These are phyloP conservation scores for Drosophila ambigua DNA, from an alignment of 1,140 invertebrate genomes.

Conservation along the genomic window DNA sequence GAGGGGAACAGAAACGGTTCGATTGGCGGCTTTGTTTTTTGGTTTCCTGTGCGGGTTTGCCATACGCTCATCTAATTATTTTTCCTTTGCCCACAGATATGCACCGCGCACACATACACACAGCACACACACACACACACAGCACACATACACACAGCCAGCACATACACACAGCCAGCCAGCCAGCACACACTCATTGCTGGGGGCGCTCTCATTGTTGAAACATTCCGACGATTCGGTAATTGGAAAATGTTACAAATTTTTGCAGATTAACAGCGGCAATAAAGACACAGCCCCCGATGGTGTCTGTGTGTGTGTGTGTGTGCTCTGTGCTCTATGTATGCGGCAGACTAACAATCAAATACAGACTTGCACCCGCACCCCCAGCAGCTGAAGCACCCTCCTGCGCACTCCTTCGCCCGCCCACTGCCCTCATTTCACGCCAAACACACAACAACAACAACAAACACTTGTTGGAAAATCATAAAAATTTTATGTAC, in stretches of 20 bases:
- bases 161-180: too few relatives aligned
- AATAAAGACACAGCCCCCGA: slow-evolving; percentile 32
- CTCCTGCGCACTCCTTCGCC: too few relatives aligned
- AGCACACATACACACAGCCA: too few relatives aligned
- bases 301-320: slow-evolving; percentile 19
- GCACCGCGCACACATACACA: too few relatives aligned
- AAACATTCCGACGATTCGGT: slow-evolving; percentile 43
- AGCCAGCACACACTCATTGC: slow-evolving; percentile 9
- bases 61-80: too few relatives aligned
- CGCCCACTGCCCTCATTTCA: not conserved
- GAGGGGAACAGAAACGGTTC: too few relatives aligned
- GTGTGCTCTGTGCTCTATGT: not conserved
- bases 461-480: slow-evolving; percentile 55
- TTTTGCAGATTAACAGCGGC: slow-evolving; percentile 47
- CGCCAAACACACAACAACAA: slow-evolving; percentile 8
- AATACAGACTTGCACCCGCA: slow-evolving; percentile 43
- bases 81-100: too few relatives aligned
- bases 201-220: slow-evolving; percentile 12
- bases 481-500: slow-evolving; percentile 70
- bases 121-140: too few relatives aligned
- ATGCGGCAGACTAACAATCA: slow-evolving; percentile 44
- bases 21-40: too few relatives aligned
- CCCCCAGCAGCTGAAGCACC: too few relatives aligned
- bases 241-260: slow-evolving; percentile 55
- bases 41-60: too few relatives aligned